Evolutionary conservation across 2,888 invertebrate species (phyloP), one percentile per base, ranked within the genome.

Genomic region (Cantharis nigra): DNA sequence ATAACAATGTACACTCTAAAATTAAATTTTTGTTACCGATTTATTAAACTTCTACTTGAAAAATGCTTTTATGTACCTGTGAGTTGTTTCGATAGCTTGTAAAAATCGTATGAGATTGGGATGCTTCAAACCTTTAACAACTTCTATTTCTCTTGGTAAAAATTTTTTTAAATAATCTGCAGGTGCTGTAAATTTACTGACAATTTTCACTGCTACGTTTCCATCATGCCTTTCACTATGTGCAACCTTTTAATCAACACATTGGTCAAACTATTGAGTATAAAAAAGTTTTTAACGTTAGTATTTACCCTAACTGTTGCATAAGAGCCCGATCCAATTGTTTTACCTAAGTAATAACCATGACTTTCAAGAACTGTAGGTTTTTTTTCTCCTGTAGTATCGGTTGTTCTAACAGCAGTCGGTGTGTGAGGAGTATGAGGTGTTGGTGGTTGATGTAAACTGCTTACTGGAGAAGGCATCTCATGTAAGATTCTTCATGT

Each of bases 81-180:
- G 95, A 71, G 95, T 95, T 0, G 95, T 95, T 90, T 96, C 96
- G 78, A 96, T 95, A 62, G 95, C 95, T 88, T 96, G 95, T 82
- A 94, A 91, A 86, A 95, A 96, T 80, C 94, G 90, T 85, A 96
- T 95, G 71, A 96, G 89, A 88, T 95, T 94, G 73, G 93, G 92
- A 90, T 96, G 96, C 84, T 93, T 93, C 76, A 96, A 88, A 18
- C 94, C 94, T 88, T 94, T 95, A 0, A 96, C 95, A 16, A 95
- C 94, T 87, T 95, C 94, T 80, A 96, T 94, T 90, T 96, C 96
- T 81, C 95, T 91, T 0, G 95, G 95, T 74, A 96, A 87, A 87
- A 95, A 96, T 89, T 95, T 95, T 85, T 92, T 93, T 62, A 95
- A 89, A 85, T 95, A 95, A 86, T 95, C 95, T n/a, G 92, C 90